Conservation (phyloP, 2,888 invertebrate species). For the Rutpela maculata region DNA sequence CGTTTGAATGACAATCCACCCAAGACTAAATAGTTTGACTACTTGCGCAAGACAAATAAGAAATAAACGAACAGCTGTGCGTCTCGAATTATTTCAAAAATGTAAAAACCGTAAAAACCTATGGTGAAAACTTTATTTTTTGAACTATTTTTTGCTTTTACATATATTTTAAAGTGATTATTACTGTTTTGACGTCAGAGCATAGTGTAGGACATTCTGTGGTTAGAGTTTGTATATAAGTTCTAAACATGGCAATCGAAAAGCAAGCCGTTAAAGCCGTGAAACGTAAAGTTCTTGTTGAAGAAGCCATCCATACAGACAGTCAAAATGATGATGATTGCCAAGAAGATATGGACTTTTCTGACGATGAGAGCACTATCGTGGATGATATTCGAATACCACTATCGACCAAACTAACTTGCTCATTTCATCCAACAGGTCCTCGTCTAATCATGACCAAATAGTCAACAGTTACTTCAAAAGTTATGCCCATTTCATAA, state of each 20-base stretch:
- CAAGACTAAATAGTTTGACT: no score
- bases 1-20: no score
- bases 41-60: no score
- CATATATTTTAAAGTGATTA: background rate
- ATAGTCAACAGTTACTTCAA: slow-evolving; percentile 97
- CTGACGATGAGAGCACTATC: slow-evolving; percentile 82
- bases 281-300: slow-evolving; percentile 20
- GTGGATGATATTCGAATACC: slow-evolving; percentile 88
- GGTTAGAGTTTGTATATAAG: no score
- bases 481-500: slow-evolving; percentile 98
- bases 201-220: no score
- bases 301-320: background rate
- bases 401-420: slow-evolving; percentile 82
- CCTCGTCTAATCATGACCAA: slow-evolving; percentile 92
- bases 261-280: slow-evolving; percentile 12
- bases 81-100: no score
- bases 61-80: no score
- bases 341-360: slow-evolving; percentile 58
- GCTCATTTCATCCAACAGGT: slow-evolving; percentile 81
- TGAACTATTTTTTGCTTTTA: background rate
- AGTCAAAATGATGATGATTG: slow-evolving; percentile 26
- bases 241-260: background rate
- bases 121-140: no score
- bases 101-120: no score
- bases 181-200: background rate